Evolutionary conservation across 2,888 invertebrate species (phyloP).

Genomic region (Spisula solida): DNA sequence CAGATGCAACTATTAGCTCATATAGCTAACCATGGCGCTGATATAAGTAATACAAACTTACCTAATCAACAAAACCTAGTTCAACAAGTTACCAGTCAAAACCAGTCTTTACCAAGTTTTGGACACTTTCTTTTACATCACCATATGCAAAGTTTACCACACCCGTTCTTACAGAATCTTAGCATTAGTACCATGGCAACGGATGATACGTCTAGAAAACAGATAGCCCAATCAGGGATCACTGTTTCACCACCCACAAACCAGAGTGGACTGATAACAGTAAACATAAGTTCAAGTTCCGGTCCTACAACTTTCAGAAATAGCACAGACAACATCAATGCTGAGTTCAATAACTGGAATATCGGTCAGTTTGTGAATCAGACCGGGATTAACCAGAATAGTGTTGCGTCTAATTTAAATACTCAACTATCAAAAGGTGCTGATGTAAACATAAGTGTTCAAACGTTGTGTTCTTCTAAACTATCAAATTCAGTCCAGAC

Average conservation of each 20-base stretch:
- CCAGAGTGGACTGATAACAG: conserved; percentile 23
- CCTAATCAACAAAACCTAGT: conserved; percentile 54
- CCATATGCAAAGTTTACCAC: conserved; percentile 76
- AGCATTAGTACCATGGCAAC: conserved; percentile 51
- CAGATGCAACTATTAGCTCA: conserved; percentile 70
- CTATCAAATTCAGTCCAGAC: conserved; percentile 27
- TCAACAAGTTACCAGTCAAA: conserved; percentile 54
- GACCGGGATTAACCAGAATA: neutral
- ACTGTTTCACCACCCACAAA: conserved; percentile 34
- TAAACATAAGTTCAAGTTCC: conserved; percentile 23
- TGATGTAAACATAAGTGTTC: conserved; percentile 46
- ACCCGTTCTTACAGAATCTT: conserved; percentile 65
- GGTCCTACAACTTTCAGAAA: conserved; percentile 8
- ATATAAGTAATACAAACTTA: conserved; percentile 34
- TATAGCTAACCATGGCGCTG: conserved; percentile 60
- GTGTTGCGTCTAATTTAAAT: conserved; percentile 7
- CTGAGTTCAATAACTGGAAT: conserved; percentile 62
- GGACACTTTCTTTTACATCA: conserved; percentile 79
- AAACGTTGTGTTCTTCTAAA: conserved; percentile 41
- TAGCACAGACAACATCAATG: conserved; percentile 47
- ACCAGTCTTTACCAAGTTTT: conserved; percentile 79
- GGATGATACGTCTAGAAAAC: conserved; percentile 53
- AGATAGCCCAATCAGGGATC: conserved; percentile 51
- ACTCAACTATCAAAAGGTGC: conserved; percentile 29
- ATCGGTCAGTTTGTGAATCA: conserved; percentile 52